A percentile compares a stretch with the other conserved stretches of the same genome.
These are phyloP conservation scores for Diacarnus erythraeanus DNA, from an alignment of 37 sponge, comb jelly and placozoan genomes.

Conservation along the genomic window DNA sequence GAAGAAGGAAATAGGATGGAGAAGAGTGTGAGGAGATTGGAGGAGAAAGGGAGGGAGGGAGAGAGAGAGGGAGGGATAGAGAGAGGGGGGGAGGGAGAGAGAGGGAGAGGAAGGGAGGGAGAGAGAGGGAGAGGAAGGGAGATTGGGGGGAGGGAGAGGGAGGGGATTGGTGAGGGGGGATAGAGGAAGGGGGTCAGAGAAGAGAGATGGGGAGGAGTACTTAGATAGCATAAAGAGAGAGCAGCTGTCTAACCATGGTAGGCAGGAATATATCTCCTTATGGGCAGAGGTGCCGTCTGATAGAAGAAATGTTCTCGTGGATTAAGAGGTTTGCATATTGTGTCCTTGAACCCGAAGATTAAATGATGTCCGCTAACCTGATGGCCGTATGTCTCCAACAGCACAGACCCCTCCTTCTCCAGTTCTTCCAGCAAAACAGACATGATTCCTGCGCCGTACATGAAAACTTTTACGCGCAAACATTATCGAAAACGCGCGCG, in stretches of 20 bases:
- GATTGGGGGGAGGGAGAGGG: neutral
- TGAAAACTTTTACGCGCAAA: no score
- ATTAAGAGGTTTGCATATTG: constrained; percentile 70
- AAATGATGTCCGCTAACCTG: constrained; percentile 86
- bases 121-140: constrained; percentile 14
- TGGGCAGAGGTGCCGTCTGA: constrained; percentile 22
- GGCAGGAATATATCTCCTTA: constrained; percentile 47
- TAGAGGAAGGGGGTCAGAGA: constrained; percentile 7
- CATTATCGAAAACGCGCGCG: no score
- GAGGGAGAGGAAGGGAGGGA: constrained; percentile 31
- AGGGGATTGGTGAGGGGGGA: neutral
- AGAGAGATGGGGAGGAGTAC: neutral
- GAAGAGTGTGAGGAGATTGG: constrained; percentile 6
- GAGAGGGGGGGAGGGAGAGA: constrained; percentile 11
- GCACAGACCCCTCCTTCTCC: constrained; percentile 21
- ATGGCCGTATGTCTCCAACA: constrained; percentile 61
- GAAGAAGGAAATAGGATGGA: neutral
- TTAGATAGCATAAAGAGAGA: neutral
- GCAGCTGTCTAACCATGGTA: constrained; percentile 67
- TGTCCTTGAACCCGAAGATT: constrained; percentile 49
- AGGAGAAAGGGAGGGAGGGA: neutral
- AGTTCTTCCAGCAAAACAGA: constrained; percentile 9
- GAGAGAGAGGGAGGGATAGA: neutral
- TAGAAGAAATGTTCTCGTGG: constrained; percentile 74
- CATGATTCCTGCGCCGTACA: no score